Evolutionary conservation across 2,797 vertebrate species (phyloP).

Genomic region (Yasuhikotakia modesta): DNA sequence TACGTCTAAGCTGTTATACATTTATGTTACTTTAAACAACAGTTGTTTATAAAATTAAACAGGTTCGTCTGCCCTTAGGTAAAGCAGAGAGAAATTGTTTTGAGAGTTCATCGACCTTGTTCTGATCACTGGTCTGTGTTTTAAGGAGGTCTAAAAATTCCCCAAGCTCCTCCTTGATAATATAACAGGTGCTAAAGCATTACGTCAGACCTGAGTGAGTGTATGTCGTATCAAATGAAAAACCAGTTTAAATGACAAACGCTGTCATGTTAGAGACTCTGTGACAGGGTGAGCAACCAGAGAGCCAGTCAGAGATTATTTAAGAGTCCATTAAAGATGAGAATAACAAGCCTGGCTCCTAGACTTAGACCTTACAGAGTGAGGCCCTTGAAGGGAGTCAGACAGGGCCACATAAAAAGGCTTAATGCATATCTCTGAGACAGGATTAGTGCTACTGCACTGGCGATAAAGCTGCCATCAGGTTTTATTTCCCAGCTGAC

Average conservation of each 20-base stretch:
- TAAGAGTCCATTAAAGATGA: slow-evolving; percentile 10
- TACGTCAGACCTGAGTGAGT: slow-evolving; percentile 18
- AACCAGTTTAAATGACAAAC: slow-evolving; percentile 43
- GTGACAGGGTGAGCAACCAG: slow-evolving; percentile 16
- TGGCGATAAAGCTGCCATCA: slow-evolving; percentile 52
- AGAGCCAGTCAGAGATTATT: slow-evolving; percentile 28
- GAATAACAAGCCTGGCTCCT: slow-evolving; percentile 18
- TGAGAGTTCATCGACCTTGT: slow-evolving; percentile 39
- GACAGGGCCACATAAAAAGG: slow-evolving; percentile 39
- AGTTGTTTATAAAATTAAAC: not conserved
- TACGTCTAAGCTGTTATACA: not conserved
- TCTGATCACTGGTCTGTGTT: not conserved
- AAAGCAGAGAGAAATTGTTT: slow-evolving; percentile 16
- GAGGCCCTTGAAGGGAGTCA: slow-evolving; percentile 29
- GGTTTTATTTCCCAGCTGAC: slow-evolving; percentile 35
- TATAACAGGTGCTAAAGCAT: slow-evolving; percentile 47
- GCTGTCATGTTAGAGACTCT: slow-evolving; percentile 11
- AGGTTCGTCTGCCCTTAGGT: not conserved
- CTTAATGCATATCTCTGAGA: slow-evolving; percentile 49
- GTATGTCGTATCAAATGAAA: slow-evolving; percentile 23
- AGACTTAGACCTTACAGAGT: slow-evolving; percentile 24
- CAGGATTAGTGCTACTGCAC: slow-evolving; percentile 51
- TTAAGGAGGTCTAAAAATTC: slow-evolving; percentile 24
- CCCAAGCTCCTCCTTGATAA: slow-evolving; percentile 43
- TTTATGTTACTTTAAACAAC: not conserved